Percentiles rank a stretch among this genome's conserved stretches.
Evolutionary conservation across 2,888 invertebrate genomes (phyloP).

Genomic region (Drosophila atripex): DNA sequence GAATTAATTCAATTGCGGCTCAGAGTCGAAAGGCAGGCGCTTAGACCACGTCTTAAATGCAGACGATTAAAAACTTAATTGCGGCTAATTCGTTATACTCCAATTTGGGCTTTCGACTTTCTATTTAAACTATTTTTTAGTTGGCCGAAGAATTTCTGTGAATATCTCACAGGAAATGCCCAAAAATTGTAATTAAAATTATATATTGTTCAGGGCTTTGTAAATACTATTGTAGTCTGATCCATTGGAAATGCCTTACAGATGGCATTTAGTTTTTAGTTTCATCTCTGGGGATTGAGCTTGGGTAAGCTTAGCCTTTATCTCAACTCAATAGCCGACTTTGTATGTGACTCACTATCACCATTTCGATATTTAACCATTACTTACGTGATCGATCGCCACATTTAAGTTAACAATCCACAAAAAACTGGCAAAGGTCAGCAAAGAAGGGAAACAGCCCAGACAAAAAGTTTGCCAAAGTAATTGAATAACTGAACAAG

Average conservation of each 20-base stretch:
- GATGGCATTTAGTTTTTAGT: neutral
- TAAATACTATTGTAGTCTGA: neutral
- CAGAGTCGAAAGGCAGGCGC: conserved; percentile 22
- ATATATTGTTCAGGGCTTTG: neutral
- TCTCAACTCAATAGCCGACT: conserved; percentile 5
- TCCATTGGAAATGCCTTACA: neutral
- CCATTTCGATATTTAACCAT: conserved; percentile 28
- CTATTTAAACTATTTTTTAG: conserved; percentile 12
- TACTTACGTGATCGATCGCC: conserved; percentile 32
- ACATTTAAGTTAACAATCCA: conserved; percentile 20
- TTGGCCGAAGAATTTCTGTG: neutral
- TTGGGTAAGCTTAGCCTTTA: conserved; percentile 14
- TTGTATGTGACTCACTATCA: conserved; percentile 13
- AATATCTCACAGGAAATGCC: neutral
- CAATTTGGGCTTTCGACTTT: conserved; percentile 24
- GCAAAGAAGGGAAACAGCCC: conserved; percentile 18
- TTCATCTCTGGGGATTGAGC: neutral
- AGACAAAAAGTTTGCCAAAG: conserved; percentile 35
- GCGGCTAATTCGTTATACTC: conserved; percentile 24
- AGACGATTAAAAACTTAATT: conserved; percentile 37
- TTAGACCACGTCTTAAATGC: conserved; percentile 20
- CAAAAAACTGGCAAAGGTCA: conserved; percentile 34
- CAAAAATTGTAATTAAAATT: neutral
- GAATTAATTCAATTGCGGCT: conserved; percentile 41
- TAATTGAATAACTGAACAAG: conserved; percentile 38